Base-by-base conservation (phyloP, 2,888 invertebrate genomes). In the Lasius fuliginosus region DNA sequence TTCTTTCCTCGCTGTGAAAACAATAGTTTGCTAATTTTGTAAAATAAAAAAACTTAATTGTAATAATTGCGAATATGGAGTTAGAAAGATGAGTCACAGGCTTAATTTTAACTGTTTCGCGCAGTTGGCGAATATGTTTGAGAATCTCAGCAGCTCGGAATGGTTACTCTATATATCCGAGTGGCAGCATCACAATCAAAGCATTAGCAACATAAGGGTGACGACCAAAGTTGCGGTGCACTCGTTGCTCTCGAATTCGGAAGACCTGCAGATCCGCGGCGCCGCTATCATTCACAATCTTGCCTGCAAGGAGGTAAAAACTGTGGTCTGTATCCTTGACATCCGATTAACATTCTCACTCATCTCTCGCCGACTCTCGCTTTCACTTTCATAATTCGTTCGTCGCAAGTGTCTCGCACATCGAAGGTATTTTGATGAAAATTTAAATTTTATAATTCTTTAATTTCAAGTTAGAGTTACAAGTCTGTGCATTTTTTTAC, bases 281-380 rank as follows among this genome's bases (percentile, higher is more conserved):
- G 97, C 98, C 1, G 98, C 98, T 91, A 97, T 99, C 89, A 96
- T 99, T 91, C 97, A 98, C 96, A 99, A 99, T 95, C 96, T 99
- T 92, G 98, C 98, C 95, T 97, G 98, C 96, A 98, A 98, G 97
- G 98, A 99, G 97, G 98, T 98, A 96, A 98, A 98, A 97, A 98
- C 98, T 95, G 98, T 98, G 98, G 98, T 98, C 97, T 96, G 98
- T 98, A 97, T 97, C 96, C 94, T 93, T 73, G 73, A 33, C 9
- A n/a, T 81, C 74, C 74, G 46, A 88, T 88, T 89, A 89, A 88
- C 88, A 74, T 40, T 84, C 69, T 71, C 75, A 64, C 30, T 33
- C 49, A 58, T 82, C 30, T 77, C 23, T 73, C 67, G 74, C 6
- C 64, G 23, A 62, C 15, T 77, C 42, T 76, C 9, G 82, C 71